A percentile compares a stretch with the other conserved stretches of the same genome.
Evolutionary conservation across 2,888 invertebrate species (phyloP).

Genomic region (Lochmaea crataegi): DNA sequence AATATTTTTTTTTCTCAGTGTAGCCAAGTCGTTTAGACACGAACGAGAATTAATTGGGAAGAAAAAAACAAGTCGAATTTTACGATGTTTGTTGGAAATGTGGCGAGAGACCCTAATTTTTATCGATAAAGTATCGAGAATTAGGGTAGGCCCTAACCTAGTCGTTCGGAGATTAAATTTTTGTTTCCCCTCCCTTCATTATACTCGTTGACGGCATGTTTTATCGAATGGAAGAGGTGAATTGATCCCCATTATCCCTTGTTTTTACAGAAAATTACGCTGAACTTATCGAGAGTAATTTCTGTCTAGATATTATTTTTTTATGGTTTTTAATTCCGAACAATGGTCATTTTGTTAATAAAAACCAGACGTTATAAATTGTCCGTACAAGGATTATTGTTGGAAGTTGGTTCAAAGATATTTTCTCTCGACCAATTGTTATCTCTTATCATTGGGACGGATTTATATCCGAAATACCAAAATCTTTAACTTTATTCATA

Average conservation of each 20-base stretch:
- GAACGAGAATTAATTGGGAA: too few relatives aligned
- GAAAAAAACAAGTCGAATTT: too few relatives aligned
- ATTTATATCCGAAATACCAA: too few relatives aligned
- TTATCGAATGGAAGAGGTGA: not conserved
- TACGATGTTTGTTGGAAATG: not conserved
- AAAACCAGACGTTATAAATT: not conserved
- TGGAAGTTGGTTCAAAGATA: too few relatives aligned
- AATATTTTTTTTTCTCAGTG: too few relatives aligned
- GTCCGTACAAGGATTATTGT: too few relatives aligned
- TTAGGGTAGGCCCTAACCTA: not conserved
- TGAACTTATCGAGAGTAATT: not conserved
- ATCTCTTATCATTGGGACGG: too few relatives aligned
- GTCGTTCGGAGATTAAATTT: not conserved
- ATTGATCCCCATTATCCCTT: not conserved
- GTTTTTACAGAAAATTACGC: not conserved
- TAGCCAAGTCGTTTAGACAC: too few relatives aligned
- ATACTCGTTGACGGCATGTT: not conserved
- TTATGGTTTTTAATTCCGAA: not conserved
- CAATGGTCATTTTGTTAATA: not conserved
- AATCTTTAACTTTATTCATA: too few relatives aligned
- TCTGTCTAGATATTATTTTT: not conserved
- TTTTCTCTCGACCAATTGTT: too few relatives aligned
- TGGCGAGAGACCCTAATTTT: slow-evolving; percentile 2
- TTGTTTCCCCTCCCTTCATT: not conserved
- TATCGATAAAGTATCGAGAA: not conserved